phyloP scores from a whole-genome alignment of 1,140 invertebrate genomes.

The silkworm (Bombyx mori) region ASM3026992v2 NC_085112.1:6391501-6392000 shows the following conservation, averaged over 20 bases:
- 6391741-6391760: slow-evolving; percentile 2
- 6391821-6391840: slow-evolving; percentile 6
- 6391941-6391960: slow-evolving; percentile 69
- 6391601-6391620: no score
- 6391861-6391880: slow-evolving; percentile 62
- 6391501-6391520: no score
- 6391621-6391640: no score
- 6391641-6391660: no score
- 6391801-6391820: no score
- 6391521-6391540: no score
- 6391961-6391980: slow-evolving; percentile 58
- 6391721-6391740: slow-evolving; percentile 3
- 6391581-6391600: no score
- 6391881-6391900: slow-evolving; percentile 44
- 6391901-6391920: slow-evolving; percentile 44
- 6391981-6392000: slow-evolving; percentile 28
- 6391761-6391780: neutral
- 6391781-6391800: neutral
- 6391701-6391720: neutral
- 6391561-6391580: no score
- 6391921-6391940: slow-evolving; percentile 67
- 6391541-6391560: no score
- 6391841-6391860: slow-evolving; percentile 33
- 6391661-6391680: no score
- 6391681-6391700: neutral